Conservation (phyloP, 2,888 invertebrate species). For the Thymelicus lineola region DNA sequence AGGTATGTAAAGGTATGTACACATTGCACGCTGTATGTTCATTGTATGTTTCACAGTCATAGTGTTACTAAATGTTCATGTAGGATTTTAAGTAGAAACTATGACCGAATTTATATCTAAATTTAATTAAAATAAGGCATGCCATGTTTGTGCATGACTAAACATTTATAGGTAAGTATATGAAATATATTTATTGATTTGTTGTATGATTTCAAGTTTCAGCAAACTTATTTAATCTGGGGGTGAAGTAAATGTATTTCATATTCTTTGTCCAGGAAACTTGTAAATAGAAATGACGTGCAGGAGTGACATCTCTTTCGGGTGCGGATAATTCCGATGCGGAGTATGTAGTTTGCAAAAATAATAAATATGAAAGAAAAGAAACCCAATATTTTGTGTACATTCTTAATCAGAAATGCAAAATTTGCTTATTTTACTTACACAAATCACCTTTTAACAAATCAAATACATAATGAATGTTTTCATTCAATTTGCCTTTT, state of each 20-base stretch:
- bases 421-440: too few species aligned
- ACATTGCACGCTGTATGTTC: slow-evolving; percentile 40
- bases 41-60: slow-evolving; percentile 42
- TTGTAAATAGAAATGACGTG: slow-evolving; percentile 1
- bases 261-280: background rate
- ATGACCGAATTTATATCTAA: slow-evolving; percentile 73
- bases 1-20: background rate
- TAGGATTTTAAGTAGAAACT: slow-evolving; percentile 50
- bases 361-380: too few species aligned
- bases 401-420: too few species aligned
- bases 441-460: too few species aligned
- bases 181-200: slow-evolving; percentile 12
- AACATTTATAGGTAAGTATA: background rate
- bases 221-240: background rate
- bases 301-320: too few species aligned
- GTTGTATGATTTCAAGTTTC: background rate
- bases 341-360: too few species aligned
- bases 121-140: slow-evolving; percentile 40
- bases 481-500: too few species aligned
- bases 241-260: slow-evolving; percentile 6
- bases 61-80: slow-evolving; percentile 37
- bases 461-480: too few species aligned
- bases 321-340: too few species aligned
- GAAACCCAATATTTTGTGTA: too few species aligned
- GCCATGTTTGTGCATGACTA: slow-evolving; percentile 20